Conservation (phyloP, 1,140 invertebrate genomes). For the Lasioglossum baleicum region DNA sequence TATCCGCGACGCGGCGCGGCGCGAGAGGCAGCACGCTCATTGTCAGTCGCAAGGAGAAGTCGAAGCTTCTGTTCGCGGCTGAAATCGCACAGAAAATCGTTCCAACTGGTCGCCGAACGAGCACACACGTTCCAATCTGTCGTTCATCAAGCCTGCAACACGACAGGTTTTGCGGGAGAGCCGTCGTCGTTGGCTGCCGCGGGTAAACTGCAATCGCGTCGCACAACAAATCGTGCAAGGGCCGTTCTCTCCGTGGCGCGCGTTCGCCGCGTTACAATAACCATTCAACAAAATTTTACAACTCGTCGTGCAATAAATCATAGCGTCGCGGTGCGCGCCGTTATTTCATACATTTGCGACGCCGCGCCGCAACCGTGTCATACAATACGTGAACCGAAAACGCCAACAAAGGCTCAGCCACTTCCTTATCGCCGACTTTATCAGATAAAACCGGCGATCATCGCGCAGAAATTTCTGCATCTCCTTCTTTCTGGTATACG, state of each 20-base stretch:
- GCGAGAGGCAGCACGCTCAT: too few relatives aligned
- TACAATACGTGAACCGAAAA: too few relatives aligned
- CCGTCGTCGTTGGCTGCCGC: neutral
- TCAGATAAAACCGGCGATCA: too few relatives aligned
- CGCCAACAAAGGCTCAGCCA: too few relatives aligned
- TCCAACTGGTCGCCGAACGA: conserved; percentile 1
- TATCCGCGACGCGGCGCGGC: too few relatives aligned
- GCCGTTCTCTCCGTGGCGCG: neutral
- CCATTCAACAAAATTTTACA: neutral
- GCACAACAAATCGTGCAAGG: neutral
- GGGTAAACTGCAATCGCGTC: conserved; percentile 2
- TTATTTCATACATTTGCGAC: too few relatives aligned
- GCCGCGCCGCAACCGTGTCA: too few relatives aligned
- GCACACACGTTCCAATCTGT: conserved; percentile 5
- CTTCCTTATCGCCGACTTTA: too few relatives aligned
- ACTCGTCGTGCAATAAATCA: neutral
- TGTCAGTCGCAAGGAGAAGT: neutral
- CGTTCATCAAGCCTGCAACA: neutral
- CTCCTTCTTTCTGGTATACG: too few relatives aligned
- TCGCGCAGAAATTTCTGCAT: too few relatives aligned
- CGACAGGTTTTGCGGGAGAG: neutral
- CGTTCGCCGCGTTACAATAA: neutral
- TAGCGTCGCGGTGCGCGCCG: neutral
- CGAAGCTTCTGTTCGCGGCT: neutral
- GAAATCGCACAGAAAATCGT: conserved; percentile 1